A percentile compares a stretch with the other conserved stretches of the same genome.
Conservation (phyloP, 64 coral and sea anemone genomes). For the Dendrophyllia cribrosa region DNA sequence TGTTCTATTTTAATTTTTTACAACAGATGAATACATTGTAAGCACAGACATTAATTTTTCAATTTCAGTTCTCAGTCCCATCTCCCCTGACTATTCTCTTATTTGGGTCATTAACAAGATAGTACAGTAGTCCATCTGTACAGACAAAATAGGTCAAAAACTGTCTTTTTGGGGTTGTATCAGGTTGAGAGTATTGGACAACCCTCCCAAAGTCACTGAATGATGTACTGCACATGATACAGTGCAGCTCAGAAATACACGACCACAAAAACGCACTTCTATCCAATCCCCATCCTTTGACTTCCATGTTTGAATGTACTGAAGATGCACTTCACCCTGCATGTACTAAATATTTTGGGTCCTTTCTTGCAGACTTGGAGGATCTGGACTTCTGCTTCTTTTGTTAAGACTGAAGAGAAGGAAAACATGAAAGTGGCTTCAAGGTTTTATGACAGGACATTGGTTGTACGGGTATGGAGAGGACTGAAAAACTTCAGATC, state of each 20-base stretch:
- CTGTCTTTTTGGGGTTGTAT: too few relatives aligned
- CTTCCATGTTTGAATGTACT: too few relatives aligned
- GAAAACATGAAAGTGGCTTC: slow-evolving; percentile 25
- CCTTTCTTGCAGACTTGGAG: slow-evolving; percentile 19
- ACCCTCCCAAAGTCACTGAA: too few relatives aligned
- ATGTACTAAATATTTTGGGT: neutral
- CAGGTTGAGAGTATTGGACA: too few relatives aligned
- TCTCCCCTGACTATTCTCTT: neutral
- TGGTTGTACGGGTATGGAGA: slow-evolving; percentile 44
- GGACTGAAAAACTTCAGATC: slow-evolving; percentile 59
- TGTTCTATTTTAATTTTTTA: neutral
- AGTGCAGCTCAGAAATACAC: too few relatives aligned
- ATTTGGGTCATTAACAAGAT: neutral
- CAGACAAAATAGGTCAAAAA: too few relatives aligned
- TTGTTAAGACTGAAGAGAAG: neutral
- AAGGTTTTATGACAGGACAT: slow-evolving; percentile 20
- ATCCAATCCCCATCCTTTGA: too few relatives aligned
- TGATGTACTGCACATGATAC: too few relatives aligned
- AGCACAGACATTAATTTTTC: neutral
- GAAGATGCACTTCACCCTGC: too few relatives aligned
- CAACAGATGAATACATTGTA: neutral
- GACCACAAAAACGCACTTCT: too few relatives aligned
- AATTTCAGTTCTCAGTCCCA: neutral
- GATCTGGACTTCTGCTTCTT: slow-evolving; percentile 16
- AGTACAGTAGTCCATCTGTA: too few relatives aligned